A percentile compares a stretch with the other conserved stretches of the same genome.
Evolutionary conservation across 1,140 invertebrate species (phyloP).

Genomic region (Scylla paramamosain): DNA sequence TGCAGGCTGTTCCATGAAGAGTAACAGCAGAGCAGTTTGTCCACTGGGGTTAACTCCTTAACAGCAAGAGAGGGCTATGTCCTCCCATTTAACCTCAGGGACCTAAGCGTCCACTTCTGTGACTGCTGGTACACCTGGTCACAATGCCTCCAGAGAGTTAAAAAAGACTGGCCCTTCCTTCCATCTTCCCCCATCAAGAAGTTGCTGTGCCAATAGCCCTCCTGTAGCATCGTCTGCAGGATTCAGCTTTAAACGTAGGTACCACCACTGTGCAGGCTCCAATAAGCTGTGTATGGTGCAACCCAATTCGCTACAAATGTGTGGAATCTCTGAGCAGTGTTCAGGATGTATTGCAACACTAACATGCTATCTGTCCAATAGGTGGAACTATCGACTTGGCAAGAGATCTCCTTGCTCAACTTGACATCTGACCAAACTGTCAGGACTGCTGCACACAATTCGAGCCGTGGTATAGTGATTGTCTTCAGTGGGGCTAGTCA

Average conservation of each 20-base stretch:
- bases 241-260: background rate
- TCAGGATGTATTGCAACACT: constrained; percentile 25
- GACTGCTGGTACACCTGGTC: no score
- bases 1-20: background rate
- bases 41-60: background rate
- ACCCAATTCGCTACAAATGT: constrained; percentile 30
- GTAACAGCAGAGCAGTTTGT: background rate
- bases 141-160: background rate
- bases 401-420: no score
- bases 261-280: background rate
- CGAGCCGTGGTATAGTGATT: background rate
- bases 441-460: background rate
- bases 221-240: background rate
- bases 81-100: background rate
- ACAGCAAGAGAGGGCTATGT: background rate
- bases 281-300: background rate
- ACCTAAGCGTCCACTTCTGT: no score
- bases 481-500: background rate
- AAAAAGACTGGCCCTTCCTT: background rate
- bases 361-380: constrained; percentile 35
- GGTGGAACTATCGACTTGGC: background rate
- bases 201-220: background rate
- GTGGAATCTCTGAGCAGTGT: background rate
- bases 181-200: background rate
- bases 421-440: no score